Conservation (phyloP, 2,797 vertebrate species). For the Squalus acanthias region DNA sequence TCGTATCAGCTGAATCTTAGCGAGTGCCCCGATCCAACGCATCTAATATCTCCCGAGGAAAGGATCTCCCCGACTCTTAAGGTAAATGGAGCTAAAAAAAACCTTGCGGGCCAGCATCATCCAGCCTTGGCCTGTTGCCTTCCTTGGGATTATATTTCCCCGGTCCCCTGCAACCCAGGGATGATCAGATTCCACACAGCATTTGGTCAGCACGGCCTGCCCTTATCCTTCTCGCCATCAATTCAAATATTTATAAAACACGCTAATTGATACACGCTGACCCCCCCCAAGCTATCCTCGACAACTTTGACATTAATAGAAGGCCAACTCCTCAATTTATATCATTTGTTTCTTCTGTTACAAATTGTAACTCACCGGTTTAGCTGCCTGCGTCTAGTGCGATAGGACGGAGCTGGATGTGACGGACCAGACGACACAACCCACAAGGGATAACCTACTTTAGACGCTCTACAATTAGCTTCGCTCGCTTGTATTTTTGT, state of each 20-base stretch:
- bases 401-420: too few species aligned
- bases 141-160: neutral
- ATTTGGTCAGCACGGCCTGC: neutral
- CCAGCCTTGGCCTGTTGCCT: neutral
- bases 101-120: too few species aligned
- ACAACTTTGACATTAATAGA: neutral
- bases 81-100: neutral
- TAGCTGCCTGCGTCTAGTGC: too few species aligned
- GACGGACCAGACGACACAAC: neutral
- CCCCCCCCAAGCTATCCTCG: neutral
- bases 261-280: neutral
- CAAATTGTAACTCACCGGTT: too few species aligned
- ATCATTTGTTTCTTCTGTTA: neutral
- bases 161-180: neutral
- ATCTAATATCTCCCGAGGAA: too few species aligned
- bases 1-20: too few species aligned
- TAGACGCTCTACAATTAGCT: too few species aligned
- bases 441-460: too few species aligned
- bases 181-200: neutral
- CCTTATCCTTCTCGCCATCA: neutral
- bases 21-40: too few species aligned
- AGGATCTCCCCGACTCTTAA: neutral
- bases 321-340: neutral
- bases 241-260: neutral
- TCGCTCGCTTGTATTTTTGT: too few species aligned